Percentiles rank a stretch among this genome's conserved stretches.
These are phyloP conservation scores for Chymomyza amoena DNA, from an alignment of 2,888 invertebrate genomes.

Conservation along the genomic window DNA sequence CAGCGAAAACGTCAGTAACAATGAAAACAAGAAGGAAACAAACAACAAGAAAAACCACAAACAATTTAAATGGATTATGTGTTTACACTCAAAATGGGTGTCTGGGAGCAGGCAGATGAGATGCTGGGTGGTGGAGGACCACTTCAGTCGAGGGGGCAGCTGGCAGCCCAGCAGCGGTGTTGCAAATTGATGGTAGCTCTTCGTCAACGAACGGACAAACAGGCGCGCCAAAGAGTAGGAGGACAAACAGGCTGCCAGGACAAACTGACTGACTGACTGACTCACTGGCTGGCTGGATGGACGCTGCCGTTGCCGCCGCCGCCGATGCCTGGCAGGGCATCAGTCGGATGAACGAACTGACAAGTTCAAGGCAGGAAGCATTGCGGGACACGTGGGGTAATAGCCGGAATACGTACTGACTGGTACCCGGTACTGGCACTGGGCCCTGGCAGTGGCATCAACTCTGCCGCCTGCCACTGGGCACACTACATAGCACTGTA, in stretches of 20 bases:
- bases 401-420: conserved; percentile 8
- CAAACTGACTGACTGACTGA: background rate
- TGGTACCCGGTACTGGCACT: background rate
- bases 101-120: conserved; percentile 5
- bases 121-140: background rate
- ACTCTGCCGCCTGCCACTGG: background rate
- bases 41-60: conserved; percentile 70
- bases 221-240: conserved; percentile 19
- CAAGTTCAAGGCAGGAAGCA: conserved; percentile 58
- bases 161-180: conserved; percentile 29
- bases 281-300: conserved; percentile 6
- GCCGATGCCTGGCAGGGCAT: conserved; percentile 24
- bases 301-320: background rate
- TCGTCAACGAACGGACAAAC: conserved; percentile 65
- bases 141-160: background rate
- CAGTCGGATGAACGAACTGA: conserved; percentile 56
- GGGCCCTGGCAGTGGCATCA: conserved; percentile 1
- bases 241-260: conserved; percentile 20
- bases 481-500: conserved; percentile 38
- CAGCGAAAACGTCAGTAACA: conserved; percentile 48
- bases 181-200: conserved; percentile 67
- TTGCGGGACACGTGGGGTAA: conserved; percentile 28
- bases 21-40: conserved; percentile 59
- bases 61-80: conserved; percentile 72
- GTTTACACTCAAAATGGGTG: conserved; percentile 61